Percentiles rank a stretch among this genome's conserved stretches.
These are phyloP conservation scores for Pipra filicauda DNA, from an alignment of 2,113 vertebrate species.

Conservation along the genomic window DNA sequence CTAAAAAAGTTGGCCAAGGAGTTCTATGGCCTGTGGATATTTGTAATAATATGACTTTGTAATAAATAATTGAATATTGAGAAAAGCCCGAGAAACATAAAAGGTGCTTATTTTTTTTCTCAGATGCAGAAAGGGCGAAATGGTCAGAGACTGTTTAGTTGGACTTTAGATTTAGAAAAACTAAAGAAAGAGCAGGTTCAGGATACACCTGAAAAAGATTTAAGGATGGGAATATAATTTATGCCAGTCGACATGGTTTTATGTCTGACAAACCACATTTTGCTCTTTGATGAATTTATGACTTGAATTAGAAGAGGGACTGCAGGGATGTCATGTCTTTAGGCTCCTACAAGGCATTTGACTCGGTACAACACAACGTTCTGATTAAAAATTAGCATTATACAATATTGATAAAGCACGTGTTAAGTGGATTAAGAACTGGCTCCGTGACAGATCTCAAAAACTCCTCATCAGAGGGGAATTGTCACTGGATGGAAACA, in stretches of 20 bases:
- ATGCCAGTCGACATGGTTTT: background rate
- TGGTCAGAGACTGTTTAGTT: background rate
- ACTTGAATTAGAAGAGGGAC: conserved; percentile 30
- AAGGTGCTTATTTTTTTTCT: background rate
- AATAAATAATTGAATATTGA: background rate
- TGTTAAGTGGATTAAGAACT: conserved; percentile 51
- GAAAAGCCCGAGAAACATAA: background rate
- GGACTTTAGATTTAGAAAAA: background rate
- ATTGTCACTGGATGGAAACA: background rate
- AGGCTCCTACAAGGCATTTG: conserved; percentile 8
- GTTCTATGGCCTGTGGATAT: background rate
- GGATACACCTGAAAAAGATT: background rate
- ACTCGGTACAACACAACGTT: background rate
- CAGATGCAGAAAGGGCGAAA: background rate
- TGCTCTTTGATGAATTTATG: conserved; percentile 31
- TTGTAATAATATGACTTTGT: background rate
- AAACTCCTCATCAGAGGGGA: background rate
- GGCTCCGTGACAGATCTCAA: conserved; percentile 6
- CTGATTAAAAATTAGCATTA: conserved; percentile 53
- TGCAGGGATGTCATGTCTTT: conserved; percentile 1
- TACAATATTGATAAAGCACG: conserved; percentile 36
- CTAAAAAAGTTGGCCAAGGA: background rate
- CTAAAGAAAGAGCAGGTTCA: background rate
- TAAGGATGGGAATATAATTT: background rate
- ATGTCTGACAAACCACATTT: conserved; percentile 24